phyloP scores from a whole-genome alignment of 2,888 invertebrate species.

The Synanthedon myopaeformis region DNA sequence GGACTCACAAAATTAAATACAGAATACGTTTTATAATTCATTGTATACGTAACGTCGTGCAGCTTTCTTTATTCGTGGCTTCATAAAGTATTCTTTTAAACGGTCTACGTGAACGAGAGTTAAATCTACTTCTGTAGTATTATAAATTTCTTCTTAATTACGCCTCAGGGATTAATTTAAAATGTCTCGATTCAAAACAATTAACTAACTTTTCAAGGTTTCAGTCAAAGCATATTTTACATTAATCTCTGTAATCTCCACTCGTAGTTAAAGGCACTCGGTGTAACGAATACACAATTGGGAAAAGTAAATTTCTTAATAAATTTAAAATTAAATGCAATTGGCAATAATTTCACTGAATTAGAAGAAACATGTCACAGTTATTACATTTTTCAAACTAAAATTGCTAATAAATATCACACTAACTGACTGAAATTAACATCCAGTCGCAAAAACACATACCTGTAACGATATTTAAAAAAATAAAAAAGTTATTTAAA shows the following conservation, averaged over 20 bases:
- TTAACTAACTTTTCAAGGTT: conserved; percentile 10
- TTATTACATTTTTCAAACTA: conserved; percentile 9
- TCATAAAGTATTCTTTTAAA: neutral
- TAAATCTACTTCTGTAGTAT: neutral
- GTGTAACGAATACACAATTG: conserved; percentile 17
- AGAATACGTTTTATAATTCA: neutral
- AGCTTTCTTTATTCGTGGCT: neutral
- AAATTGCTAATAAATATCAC: conserved; percentile 2
- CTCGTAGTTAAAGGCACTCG: conserved; percentile 28
- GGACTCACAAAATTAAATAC: neutral
- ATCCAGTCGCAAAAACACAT: neutral
- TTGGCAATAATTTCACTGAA: conserved; percentile 21
- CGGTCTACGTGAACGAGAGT: neutral
- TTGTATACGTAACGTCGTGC: neutral
- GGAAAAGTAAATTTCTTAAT: neutral
- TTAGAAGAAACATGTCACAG: conserved; percentile 17
- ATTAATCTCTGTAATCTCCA: conserved; percentile 5
- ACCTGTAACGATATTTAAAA: neutral
- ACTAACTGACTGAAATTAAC: conserved; percentile 11
- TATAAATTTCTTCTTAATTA: neutral
- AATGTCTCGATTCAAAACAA: neutral
- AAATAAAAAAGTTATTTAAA: too few species aligned
- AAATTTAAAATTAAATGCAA: conserved; percentile 8
- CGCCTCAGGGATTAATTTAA: neutral
- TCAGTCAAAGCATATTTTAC: neutral